Base-by-base conservation (phyloP, 2,888 invertebrate genomes). In the Syrphus vitripennis region DNA sequence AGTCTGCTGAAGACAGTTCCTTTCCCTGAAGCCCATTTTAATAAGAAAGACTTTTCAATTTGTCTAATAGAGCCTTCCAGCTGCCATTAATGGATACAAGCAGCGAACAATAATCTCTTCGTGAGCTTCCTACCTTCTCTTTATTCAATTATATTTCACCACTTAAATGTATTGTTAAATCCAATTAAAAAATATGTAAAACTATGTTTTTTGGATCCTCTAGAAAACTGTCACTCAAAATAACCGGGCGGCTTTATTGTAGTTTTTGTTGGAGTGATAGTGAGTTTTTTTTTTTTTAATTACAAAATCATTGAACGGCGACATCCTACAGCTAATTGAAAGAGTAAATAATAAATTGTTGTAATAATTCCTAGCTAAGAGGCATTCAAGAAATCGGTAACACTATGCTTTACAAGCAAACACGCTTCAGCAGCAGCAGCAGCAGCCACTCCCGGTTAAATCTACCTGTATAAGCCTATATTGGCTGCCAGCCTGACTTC, bases 281-380 rank as follows among this genome's bases (percentile, higher is more conserved):
- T 12, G 19, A 12, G 65, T 72, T 72, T 70, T 74, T 78, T 42
- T 16, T 40, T 6, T 40, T 74, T 79, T 74, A 83, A 75, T 79
- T 83, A 83, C 69, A 83, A 79, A n/a, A 79, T 83, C 83, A 57
- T 74, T 75, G 50, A 65, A 70, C 75, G 48, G 65, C 75, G 48
- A 71, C 75, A 70, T 75, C 83, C 83, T 74, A 83, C 67, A 79
- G 78, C 83, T 40, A 70, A 83, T 57, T 50, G 50, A 69, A 61
- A 42, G 71, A 71, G 42, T 45, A 59, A 37, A 71, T 65, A 65
- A 31, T 59, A 59, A 42, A 34, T 53, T 21, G 21, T 45, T 74
- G 37, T 16, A 72, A 74, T 80, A 67, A 59, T 70, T 26, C 55
- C 55, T 14, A 10, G 19, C 69, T 40, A 53, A 0, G 34, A 61